Percentiles rank a stretch among this genome's conserved stretches.
These are phyloP conservation scores for Batillaria attramentaria DNA, from an alignment of 1,140 invertebrate species.

Conservation along the genomic window DNA sequence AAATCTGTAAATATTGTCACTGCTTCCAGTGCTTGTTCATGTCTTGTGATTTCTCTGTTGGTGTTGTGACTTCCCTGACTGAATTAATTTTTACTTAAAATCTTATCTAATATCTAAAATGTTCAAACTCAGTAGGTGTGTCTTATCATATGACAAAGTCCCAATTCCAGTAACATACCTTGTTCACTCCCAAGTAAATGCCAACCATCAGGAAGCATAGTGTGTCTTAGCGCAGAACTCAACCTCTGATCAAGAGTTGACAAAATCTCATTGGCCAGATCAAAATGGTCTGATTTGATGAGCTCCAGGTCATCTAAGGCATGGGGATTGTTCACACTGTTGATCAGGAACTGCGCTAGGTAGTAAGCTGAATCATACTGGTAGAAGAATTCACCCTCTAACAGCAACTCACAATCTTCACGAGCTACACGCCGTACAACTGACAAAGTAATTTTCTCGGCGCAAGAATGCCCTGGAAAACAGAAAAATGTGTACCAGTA, in stretches of 20 bases:
- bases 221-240: constrained; percentile 42
- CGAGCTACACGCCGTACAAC: constrained; percentile 36
- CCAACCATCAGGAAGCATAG: constrained; percentile 52
- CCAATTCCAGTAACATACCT: constrained; percentile 49
- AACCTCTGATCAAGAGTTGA: constrained; percentile 56
- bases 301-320: constrained; percentile 59
- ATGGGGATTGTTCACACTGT: constrained; percentile 54
- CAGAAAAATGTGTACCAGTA: neutral
- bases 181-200: constrained; percentile 47
- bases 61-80: too few species aligned
- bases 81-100: too few species aligned
- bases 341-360: constrained; percentile 55
- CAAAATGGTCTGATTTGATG: constrained; percentile 58
- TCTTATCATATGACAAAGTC: too few species aligned
- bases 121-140: too few species aligned
- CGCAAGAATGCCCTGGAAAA: constrained; percentile 45
- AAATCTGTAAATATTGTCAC: too few species aligned
- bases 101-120: too few species aligned
- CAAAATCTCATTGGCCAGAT: constrained; percentile 56
- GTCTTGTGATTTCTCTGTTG: too few species aligned
- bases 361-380: constrained; percentile 52
- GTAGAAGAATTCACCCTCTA: constrained; percentile 43
- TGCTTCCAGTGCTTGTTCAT: too few species aligned
- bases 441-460: constrained; percentile 43
- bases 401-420: constrained; percentile 35